phyloP scores from a whole-genome alignment of 2,888 invertebrate species.

The Biston betularia region DNA sequence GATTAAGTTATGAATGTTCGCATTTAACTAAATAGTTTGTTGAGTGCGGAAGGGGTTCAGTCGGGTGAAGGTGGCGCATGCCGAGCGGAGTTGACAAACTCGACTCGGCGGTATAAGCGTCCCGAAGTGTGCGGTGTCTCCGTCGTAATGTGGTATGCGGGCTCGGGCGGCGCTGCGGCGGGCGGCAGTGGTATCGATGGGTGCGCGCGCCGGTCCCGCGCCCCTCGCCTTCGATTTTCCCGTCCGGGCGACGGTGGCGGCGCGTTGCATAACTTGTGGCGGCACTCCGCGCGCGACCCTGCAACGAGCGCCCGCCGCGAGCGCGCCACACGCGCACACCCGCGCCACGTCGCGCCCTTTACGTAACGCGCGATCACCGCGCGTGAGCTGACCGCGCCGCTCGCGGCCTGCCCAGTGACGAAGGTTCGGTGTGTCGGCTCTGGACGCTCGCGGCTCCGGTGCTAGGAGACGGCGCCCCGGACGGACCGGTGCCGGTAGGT shows the following conservation, averaged over 20 bases:
- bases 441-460: constrained; percentile 55
- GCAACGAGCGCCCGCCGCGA: constrained; percentile 81
- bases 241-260: constrained; percentile 76
- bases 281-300: constrained; percentile 84
- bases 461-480: constrained; percentile 56
- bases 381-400: constrained; percentile 55
- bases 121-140: constrained; percentile 48
- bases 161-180: constrained; percentile 55
- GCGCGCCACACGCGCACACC: constrained; percentile 76
- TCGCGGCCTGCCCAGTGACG: constrained; percentile 66
- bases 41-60: constrained; percentile 36
- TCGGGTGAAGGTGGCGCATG: constrained; percentile 26
- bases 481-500: constrained; percentile 76
- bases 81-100: constrained; percentile 43
- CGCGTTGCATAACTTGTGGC: constrained; percentile 83
- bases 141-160: constrained; percentile 69
- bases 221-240: constrained; percentile 78
- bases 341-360: constrained; percentile 80
- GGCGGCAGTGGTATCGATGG: constrained; percentile 65
- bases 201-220: constrained; percentile 76
- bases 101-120: constrained; percentile 47
- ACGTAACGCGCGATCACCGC: constrained; percentile 82
- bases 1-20: constrained; percentile 37
- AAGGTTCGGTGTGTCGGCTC: constrained; percentile 66
- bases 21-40: constrained; percentile 50